Base-by-base conservation (phyloP, 2,888 invertebrate genomes). In the Heliconius ismenius region DNA sequence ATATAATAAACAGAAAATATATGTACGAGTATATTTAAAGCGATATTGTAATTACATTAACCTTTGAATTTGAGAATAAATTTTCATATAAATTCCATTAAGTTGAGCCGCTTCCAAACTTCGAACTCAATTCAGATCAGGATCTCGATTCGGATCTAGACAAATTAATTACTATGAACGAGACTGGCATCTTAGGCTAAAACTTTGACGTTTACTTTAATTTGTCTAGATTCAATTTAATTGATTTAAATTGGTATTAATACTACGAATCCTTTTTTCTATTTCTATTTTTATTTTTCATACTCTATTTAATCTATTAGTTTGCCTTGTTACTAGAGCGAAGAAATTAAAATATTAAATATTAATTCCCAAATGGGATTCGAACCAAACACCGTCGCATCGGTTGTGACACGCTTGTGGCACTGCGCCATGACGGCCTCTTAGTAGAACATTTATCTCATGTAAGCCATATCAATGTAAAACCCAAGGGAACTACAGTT, bases 151-250 rank as follows among this genome's bases (percentile, higher is more conserved):
- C 7, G 9, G 32, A 54, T 32, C 70, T 72, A 54, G 58, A 72
- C 36, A 72, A 72, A 72, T 72, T 58, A 58, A 36, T 70, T 70
- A 72, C 24, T 26, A 72, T 60, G 21, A 36, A 54, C 54, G 9
- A 60, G 10, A 32, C n/a, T 4, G 24, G 58, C 21, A 18, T 70
- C 70, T 70, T 32, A 54, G n/a, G n/a, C 1, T 18, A 54, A 70
- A 70, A 32, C 32, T 72, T 72, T 24, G 70, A 36, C 32, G 54
- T 72, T 28, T 10, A 70, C 28, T 15, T 58, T n/a, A 60, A 58
- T 58, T 24, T 58, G 32, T 36, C 15, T n/a, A 21, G 54, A n/a
- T 58, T 10, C 11, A 11, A 11, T 58, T 58, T 10, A 11, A 11
- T 58, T 58, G n/a, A 58, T 10, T 58, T 11, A 9, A n/a, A 0